A percentile compares a stretch with the other conserved stretches of the same genome.
phyloP scores from a whole-genome alignment of 2,113 vertebrate species.

The Corythornis vintsioides region DNA sequence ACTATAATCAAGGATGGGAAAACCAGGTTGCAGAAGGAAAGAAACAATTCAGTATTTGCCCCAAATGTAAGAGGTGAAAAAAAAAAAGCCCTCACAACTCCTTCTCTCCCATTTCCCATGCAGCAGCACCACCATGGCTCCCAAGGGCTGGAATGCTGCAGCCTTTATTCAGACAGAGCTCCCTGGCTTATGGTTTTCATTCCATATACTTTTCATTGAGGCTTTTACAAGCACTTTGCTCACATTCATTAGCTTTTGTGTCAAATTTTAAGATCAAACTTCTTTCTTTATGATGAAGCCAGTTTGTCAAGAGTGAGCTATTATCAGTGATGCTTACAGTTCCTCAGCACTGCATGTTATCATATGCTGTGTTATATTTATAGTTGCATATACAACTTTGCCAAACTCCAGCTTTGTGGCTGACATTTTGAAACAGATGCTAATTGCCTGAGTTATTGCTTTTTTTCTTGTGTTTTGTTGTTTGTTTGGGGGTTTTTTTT shows the following conservation, averaged over 20 bases:
- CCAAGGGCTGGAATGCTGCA: background rate
- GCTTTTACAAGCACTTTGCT: background rate
- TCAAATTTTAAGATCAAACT: background rate
- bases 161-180: background rate
- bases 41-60: background rate
- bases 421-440: conserved; percentile 52
- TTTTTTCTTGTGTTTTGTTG: background rate
- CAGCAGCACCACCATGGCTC: background rate
- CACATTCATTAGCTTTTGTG: background rate
- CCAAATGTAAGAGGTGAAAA: background rate
- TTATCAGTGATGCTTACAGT: background rate
- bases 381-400: conserved; percentile 27
- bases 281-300: background rate
- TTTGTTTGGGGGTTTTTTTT: no score
- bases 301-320: conserved; percentile 19
- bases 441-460: conserved; percentile 2
- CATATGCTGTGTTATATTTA: conserved; percentile 29
- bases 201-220: background rate
- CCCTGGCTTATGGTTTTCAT: background rate
- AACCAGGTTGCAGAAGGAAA: background rate
- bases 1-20: background rate
- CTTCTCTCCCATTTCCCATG: background rate
- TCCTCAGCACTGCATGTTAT: background rate
- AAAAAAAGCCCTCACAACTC: background rate
- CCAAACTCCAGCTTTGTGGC: conserved; percentile 28